Conservation (phyloP, 2,113 vertebrate species). For the Ploceus nigricollis region DNA sequence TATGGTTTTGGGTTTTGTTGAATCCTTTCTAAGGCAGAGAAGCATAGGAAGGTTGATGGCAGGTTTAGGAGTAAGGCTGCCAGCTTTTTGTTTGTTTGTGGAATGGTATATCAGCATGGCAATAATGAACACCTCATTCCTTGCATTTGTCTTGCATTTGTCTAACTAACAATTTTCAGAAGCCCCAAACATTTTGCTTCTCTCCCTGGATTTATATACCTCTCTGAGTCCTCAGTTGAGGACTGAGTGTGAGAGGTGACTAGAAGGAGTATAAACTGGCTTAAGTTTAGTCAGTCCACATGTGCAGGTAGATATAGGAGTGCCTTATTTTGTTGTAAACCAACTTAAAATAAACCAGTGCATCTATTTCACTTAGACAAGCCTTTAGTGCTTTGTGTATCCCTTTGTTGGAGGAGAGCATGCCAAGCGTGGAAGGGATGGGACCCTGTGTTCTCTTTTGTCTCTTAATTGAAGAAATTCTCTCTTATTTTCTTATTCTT, state of each 20-base stretch:
- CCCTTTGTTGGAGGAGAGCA: neutral
- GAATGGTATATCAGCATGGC: neutral
- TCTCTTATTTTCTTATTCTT: neutral
- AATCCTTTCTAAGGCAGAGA: neutral
- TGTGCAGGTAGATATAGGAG: neutral
- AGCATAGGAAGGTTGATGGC: neutral
- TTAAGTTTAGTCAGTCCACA: neutral
- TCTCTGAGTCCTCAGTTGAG: too few relatives aligned
- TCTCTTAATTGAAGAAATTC: neutral
- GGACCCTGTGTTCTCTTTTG: neutral
- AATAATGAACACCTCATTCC: neutral
- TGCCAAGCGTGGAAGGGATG: neutral
- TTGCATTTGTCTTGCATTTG: neutral
- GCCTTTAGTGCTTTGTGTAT: neutral
- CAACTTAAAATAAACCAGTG: neutral
- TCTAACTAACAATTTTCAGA: neutral
- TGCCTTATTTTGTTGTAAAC: neutral
- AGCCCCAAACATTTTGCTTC: neutral
- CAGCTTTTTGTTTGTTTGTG: neutral
- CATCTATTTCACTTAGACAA: neutral
- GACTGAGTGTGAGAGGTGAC: too few relatives aligned
- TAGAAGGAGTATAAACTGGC: neutral
- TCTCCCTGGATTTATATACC: neutral
- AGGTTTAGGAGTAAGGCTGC: neutral
- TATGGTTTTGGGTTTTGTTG: neutral